Evolutionary conservation across 2,797 vertebrate species (phyloP), one percentile per base, ranked within the genome.

Genomic region (Linurgus olivaceus): DNA sequence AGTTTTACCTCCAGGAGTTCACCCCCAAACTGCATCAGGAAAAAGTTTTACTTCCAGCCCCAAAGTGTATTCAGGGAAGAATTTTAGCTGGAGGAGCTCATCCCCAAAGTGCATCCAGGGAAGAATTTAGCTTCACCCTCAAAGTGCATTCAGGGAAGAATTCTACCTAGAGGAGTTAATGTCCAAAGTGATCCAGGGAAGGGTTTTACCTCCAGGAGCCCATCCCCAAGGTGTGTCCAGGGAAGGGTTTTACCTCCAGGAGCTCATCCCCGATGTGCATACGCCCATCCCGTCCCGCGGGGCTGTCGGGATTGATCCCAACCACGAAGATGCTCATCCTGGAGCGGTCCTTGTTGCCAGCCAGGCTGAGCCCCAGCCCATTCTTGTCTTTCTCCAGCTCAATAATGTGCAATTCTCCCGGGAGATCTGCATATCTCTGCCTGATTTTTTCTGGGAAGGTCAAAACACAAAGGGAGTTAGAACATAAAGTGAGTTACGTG

Each of bases 311-410:
- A 33, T 98, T 98, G 90, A 99, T 98, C 38, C 99, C 99, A 65
- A 99, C 99, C 86, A 99, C 98, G 10, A 99, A 99, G 97, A 99
- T 99, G 96, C 99, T 99, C 98, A 99, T 98, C 21, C 98, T 97
- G 87, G 99, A 98, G 3, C 99, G 98, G 93, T 99, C 99, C 66
- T 99, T 97, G 97, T 99, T 99, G 33, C 99, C 99, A 4, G 99
- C 99, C 79, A 99, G 98, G 83, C 99, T 99, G 97, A 99, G 98
- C 9, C 99, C 99, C 65, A 99, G 96, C 42, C 99, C 98, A 94
- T 99, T 98, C 18, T 98, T 98, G 95, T 99, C 99, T 88, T 99
- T 99, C 93, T 99, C 99, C 83, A 99, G 98, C 95, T 99, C 99
- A 90, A 99, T 98, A 37, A 99, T 98, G 94, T 99, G 97, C 94